phyloP scores from a whole-genome alignment of 2,797 vertebrate genomes.

The Anniella stebbinsi region DNA sequence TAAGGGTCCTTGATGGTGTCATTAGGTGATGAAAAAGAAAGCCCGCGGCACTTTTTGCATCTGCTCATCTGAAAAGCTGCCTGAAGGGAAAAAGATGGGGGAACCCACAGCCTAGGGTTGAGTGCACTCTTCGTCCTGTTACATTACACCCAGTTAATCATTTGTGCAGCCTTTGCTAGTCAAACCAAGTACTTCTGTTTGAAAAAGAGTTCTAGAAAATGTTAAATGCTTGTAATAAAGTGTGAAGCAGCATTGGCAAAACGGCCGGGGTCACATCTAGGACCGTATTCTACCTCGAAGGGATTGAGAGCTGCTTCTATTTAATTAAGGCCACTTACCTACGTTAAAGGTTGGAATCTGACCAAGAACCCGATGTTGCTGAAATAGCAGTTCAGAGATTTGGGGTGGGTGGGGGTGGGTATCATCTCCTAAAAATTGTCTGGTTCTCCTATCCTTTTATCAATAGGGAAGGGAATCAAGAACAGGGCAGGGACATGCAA shows the following conservation, averaged over 20 bases:
- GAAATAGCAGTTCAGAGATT: neutral
- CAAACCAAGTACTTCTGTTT: constrained; percentile 31
- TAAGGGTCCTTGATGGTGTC: neutral
- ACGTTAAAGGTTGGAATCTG: constrained; percentile 7
- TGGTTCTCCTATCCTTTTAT: neutral
- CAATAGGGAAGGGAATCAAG: neutral
- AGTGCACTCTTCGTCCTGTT: neutral
- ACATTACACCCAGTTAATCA: constrained; percentile 30
- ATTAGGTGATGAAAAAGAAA: neutral
- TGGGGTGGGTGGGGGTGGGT: no score
- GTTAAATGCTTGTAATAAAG: constrained; percentile 46
- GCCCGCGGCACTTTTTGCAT: no score
- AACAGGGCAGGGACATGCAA: neutral
- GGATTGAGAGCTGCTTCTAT: neutral
- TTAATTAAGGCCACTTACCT: neutral
- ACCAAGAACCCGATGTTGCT: neutral
- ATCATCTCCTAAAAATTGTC: neutral
- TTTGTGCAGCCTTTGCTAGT: constrained; percentile 11
- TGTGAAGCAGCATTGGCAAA: constrained; percentile 50
- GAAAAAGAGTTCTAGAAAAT: constrained; percentile 41
- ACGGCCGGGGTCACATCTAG: neutral
- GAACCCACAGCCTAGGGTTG: neutral
- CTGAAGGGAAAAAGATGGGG: neutral
- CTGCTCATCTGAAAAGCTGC: neutral
- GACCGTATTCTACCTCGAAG: neutral